Conservation (phyloP, 1,140 invertebrate species). For the Papilio dardanus region DNA sequence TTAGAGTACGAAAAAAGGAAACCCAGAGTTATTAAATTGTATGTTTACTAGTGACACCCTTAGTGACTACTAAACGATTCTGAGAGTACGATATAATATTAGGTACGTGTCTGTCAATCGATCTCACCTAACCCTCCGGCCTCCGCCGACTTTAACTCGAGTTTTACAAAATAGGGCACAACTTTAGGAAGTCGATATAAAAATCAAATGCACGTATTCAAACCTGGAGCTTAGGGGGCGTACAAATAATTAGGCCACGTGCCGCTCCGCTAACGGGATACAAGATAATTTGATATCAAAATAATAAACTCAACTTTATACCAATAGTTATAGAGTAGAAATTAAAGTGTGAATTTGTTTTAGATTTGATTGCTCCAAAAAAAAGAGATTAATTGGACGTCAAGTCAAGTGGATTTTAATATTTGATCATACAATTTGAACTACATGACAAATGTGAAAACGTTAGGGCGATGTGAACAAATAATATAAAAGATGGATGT, state of each 20-base stretch:
- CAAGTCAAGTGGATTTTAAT: slow-evolving; percentile 49
- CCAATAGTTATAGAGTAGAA: slow-evolving; percentile 14
- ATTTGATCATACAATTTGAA: slow-evolving; percentile 23
- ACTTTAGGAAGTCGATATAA: slow-evolving; percentile 64
- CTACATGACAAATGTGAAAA: slow-evolving; percentile 6
- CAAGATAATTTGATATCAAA: slow-evolving; percentile 27
- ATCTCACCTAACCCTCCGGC: neutral
- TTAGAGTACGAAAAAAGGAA: too few species aligned
- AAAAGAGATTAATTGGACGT: slow-evolving; percentile 70
- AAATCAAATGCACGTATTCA: slow-evolving; percentile 74
- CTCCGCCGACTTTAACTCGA: neutral
- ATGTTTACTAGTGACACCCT: too few species aligned
- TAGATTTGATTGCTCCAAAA: slow-evolving; percentile 50
- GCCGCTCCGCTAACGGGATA: slow-evolving; percentile 49
- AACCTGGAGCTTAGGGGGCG: slow-evolving; percentile 57
- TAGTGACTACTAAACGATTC: neutral
- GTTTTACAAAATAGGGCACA: neutral
- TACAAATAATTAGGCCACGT: slow-evolving; percentile 61
- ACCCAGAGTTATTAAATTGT: too few species aligned
- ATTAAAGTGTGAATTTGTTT: slow-evolving; percentile 33
- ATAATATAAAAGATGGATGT: too few species aligned
- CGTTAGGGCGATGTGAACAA: neutral
- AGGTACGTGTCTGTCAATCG: neutral
- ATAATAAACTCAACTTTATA: slow-evolving; percentile 41
- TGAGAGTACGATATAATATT: neutral